A percentile compares a stretch with the other conserved stretches of the same genome.
These are phyloP conservation scores for Oopsacas minuta DNA, from an alignment of 37 sponge, comb jelly and placozoan genomes.

Conservation along the genomic window DNA sequence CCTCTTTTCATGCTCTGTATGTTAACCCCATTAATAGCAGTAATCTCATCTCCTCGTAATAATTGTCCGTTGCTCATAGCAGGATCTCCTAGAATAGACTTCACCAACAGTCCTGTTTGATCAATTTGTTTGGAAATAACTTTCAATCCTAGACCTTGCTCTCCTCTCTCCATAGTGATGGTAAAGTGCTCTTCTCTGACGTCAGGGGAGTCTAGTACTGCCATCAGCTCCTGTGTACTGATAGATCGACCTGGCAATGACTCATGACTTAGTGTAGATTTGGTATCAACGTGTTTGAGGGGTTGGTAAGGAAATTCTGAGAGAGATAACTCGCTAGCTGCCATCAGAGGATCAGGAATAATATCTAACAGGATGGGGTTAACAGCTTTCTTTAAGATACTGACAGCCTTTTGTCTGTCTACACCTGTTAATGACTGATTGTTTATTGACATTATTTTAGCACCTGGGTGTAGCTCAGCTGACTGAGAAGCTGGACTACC, in stretches of 20 bases:
- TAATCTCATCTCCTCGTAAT: neutral
- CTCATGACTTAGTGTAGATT: neutral
- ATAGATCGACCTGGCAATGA: neutral
- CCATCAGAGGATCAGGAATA: constrained; percentile 7
- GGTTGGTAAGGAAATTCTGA: neutral
- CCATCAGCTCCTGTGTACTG: neutral
- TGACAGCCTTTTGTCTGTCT: neutral
- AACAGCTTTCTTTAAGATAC: neutral
- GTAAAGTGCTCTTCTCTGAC: constrained; percentile 5
- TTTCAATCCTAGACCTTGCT: neutral
- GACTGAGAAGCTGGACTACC: neutral
- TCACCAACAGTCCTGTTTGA: neutral
- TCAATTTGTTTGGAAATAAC: neutral
- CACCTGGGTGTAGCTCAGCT: neutral
- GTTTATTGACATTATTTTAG: neutral
- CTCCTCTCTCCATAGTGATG: neutral
- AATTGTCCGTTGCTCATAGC: constrained; percentile 3
- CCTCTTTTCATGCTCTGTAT: neutral
- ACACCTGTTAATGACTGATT: neutral
- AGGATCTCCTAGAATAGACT: neutral
- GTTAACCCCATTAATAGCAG: neutral
- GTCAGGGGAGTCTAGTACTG: neutral
- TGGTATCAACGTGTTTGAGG: neutral
- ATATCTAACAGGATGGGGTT: neutral
- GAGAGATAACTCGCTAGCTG: neutral